Base-by-base conservation (phyloP, 2,113 vertebrate species). In the Ophthalmotilapia sp. region DNA sequence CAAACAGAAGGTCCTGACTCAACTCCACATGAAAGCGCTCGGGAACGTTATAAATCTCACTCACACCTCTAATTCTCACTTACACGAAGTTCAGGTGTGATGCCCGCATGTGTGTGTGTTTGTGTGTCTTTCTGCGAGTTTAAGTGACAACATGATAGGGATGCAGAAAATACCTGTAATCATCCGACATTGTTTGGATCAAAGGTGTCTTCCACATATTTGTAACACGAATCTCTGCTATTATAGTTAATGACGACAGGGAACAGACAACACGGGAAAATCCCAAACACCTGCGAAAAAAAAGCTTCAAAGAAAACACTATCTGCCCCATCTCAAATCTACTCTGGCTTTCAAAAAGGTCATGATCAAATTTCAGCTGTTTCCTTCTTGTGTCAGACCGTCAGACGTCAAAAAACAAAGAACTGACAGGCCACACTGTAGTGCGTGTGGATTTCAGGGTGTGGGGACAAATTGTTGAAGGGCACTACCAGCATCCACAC, bases 101-200 rank as follows among this genome's bases (percentile, higher is more conserved):
- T 8, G 82, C 49, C 55, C 80, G 83, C 36, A 79, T 70, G 14
- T 56, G 17, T 56, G 17, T 36, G 54, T 80, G 79, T 26, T 51
- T 33, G 70, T 11, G 45, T 38, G 33, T 45, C 19, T 19, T 4
- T 77, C 68, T 77, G 10, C n/a, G 19, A n/a, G 56, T n/a, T 15
- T 75, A 68, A 80, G 84, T 86, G 85, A 92, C 87, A 79, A 62
- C 89, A 80, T 68, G 79, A 82, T 6, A 81, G 51, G 21, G 83
- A 79, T 33, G 80, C 80, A 77, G 49, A 80, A 91, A 95, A 93
- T 47, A 60, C 92, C 91, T 86, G 85, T 93, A 94, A 95, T 96
- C 93, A 91, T 86, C 81, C 10, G 3, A 55, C 79, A 82, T 68
- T 83, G 91, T 92, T 93, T 79, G 21, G 88, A 94, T 95, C 91